Evolutionary conservation across 2,888 invertebrate genomes (phyloP).

Genomic region (Beris chalybata): DNA sequence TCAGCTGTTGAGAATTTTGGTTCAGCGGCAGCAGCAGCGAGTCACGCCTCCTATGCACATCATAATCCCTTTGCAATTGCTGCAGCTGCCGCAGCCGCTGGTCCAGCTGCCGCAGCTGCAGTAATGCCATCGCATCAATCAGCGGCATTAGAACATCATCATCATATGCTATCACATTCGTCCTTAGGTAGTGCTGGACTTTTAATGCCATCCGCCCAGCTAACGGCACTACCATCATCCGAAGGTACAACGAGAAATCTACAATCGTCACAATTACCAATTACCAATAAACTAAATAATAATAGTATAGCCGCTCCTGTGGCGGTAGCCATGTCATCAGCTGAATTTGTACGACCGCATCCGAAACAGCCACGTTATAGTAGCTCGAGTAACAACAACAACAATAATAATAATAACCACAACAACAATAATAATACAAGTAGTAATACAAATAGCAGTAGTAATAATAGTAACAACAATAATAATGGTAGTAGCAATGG

Average conservation of each 20-base stretch:
- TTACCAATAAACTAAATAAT: slow-evolving; percentile 32
- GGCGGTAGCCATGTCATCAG: slow-evolving; percentile 42
- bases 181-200: slow-evolving; percentile 12
- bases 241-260: slow-evolving; percentile 17
- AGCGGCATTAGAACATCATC: slow-evolving; percentile 25
- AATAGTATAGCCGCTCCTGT: slow-evolving; percentile 33
- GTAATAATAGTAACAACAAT: slow-evolving; percentile 22
- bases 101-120: slow-evolving; percentile 43
- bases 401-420: slow-evolving; percentile 37
- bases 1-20: slow-evolving; percentile 48
- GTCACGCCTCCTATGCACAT: slow-evolving; percentile 41
- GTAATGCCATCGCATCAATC: slow-evolving; percentile 32
- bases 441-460: slow-evolving; percentile 37
- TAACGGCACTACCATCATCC: slow-evolving; percentile 15
- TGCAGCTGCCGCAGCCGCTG: slow-evolving; percentile 42
- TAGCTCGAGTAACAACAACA: slow-evolving; percentile 37
- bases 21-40: slow-evolving; percentile 44
- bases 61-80: slow-evolving; percentile 45
- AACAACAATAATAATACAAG: slow-evolving; percentile 24
- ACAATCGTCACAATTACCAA: slow-evolving; percentile 1
- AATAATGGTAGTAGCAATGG: slow-evolving; percentile 40
- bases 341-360: slow-evolving; percentile 47
- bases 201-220: slow-evolving; percentile 39
- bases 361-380: slow-evolving; percentile 45
- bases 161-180: slow-evolving; percentile 34